A percentile compares a stretch with the other conserved stretches of the same genome.
Conservation (phyloP, 2,888 invertebrate genomes). For the Smittia sp. region DNA sequence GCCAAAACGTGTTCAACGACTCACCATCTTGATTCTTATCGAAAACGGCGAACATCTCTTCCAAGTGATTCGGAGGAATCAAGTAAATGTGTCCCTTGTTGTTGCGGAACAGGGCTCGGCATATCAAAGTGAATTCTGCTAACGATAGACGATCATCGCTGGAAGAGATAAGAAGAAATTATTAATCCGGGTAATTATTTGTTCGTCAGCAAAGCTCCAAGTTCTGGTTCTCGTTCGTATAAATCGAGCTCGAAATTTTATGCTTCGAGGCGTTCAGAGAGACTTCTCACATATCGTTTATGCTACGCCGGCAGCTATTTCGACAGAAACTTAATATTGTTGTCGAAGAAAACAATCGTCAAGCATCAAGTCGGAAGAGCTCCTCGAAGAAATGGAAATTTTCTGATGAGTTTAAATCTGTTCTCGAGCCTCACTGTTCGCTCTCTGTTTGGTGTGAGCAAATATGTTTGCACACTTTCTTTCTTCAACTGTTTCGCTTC, state of each 20-base stretch:
- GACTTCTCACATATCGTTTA: neutral
- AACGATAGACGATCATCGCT: constrained; percentile 76
- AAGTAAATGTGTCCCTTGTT: constrained; percentile 81
- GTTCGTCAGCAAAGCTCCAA: neutral
- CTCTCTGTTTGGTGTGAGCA: neutral
- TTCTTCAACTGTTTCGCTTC: neutral
- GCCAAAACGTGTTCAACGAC: neutral
- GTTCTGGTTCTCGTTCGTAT: neutral
- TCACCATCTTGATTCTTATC: constrained; percentile 66
- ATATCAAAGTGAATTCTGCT: constrained; percentile 76
- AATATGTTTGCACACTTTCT: constrained; percentile 13
- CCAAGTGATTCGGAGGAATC: constrained; percentile 66
- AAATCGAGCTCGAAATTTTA: neutral
- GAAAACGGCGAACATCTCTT: constrained; percentile 77
- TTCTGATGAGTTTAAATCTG: neutral
- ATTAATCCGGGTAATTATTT: neutral
- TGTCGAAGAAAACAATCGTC: neutral
- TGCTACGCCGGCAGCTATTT: neutral
- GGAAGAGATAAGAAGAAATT: constrained; percentile 41
- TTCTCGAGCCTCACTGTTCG: neutral
- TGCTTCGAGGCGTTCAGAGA: neutral
- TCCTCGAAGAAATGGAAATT: neutral
- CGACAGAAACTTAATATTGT: neutral
- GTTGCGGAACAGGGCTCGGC: constrained; percentile 81
- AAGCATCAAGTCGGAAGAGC: neutral